phyloP scores from a whole-genome alignment of 1,140 invertebrate genomes.

The Drosophila asahinai region DNA sequence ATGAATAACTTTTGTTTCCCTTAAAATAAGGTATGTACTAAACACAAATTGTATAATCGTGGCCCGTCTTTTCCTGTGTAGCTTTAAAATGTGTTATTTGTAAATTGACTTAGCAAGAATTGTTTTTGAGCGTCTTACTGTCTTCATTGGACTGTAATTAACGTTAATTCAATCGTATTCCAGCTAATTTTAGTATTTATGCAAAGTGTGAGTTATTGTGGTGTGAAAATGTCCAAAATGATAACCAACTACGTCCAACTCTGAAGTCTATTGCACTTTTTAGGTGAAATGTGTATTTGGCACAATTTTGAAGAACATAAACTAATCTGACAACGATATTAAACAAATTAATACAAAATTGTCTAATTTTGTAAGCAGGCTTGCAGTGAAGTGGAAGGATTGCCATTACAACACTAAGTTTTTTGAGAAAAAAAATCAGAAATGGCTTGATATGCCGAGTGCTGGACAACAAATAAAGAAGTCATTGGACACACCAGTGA shows the following conservation, averaged over 20 bases:
- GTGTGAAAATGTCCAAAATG: not conserved
- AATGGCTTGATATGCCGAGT: not conserved
- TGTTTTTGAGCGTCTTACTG: not conserved
- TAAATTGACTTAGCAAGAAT: not conserved
- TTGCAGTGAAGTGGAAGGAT: not conserved
- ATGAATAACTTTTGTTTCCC: too few species aligned
- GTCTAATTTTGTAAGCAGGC: not conserved
- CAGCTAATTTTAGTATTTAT: slow-evolving; percentile 1
- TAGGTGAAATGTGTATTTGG: too few species aligned
- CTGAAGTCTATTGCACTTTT: too few species aligned
- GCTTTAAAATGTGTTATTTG: not conserved
- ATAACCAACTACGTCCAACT: too few species aligned
- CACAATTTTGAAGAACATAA: too few species aligned
- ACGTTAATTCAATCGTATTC: slow-evolving; percentile 10
- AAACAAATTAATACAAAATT: slow-evolving; percentile 1
- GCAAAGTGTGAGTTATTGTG: not conserved
- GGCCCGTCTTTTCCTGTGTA: not conserved
- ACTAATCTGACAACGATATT: not conserved
- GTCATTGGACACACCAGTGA: slow-evolving; percentile 10
- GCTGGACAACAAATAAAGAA: slow-evolving; percentile 3
- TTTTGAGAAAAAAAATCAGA: not conserved
- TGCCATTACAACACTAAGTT: not conserved
- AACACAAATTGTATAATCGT: not conserved
- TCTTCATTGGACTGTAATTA: slow-evolving; percentile 1
- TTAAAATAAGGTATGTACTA: not conserved